Evolutionary conservation across 23 tunicate species (phyloP), one percentile per base, ranked within the genome.

Genomic region (Clavelina lepadiformis): DNA sequence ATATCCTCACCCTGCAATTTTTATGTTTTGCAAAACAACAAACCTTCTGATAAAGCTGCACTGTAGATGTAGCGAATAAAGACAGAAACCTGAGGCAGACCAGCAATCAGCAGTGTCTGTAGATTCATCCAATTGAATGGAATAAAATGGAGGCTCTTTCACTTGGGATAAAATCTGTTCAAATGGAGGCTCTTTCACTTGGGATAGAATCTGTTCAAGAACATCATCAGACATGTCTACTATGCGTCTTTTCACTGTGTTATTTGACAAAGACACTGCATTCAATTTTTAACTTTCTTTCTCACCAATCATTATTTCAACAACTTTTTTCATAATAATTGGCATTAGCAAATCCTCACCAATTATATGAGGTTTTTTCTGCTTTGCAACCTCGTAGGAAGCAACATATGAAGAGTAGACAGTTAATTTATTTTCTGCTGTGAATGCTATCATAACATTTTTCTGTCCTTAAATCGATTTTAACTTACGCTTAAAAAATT

Each of bases 381-480:
- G 56, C 57, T 66, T 66, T 66, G 72, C 72, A 23, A 46, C 47
- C 47, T 66, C 56, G 72, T 66, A 66, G 57, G 57, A 66, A 45
- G 72, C 72, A 66, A 66, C 26, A 44, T 25, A 66, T 26, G 57
- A n/a, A n/a, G n/a, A 66, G 57, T 66, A 66, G 72, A 66, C 72
- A 46, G 72, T 57, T 45, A 45, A 46, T 66, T 46, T 66, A 46
- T 66, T 45, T 66, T 46, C 20, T 24, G 57, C 30, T 31, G 63
- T 30, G 29, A 69, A 69, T 69, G 29, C 47, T 53, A 24, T 69
- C 75, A 69, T 52, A 53, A 28, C 41, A 60, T 31, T 69, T n/a
- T 69, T 47, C 49, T 69, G 63, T 69, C 46, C 75, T 69, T 53
- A 27, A 69, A 69, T 69, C 28, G 63, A 69, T 6, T 69, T 69